Conservation (phyloP, 2,888 invertebrate genomes). For the Sisyra nigra region DNA sequence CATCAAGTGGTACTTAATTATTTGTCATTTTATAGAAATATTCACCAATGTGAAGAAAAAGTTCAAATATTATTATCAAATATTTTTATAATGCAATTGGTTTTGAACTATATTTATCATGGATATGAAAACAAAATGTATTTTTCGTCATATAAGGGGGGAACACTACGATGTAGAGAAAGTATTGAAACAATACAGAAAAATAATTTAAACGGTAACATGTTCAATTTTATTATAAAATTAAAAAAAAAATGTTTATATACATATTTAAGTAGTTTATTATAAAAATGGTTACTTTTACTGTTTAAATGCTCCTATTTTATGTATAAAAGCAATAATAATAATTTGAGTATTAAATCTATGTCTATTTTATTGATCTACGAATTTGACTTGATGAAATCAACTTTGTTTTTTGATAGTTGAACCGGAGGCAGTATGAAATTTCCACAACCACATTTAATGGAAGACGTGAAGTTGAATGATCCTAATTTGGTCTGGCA, state of each 20-base stretch:
- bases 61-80: background rate
- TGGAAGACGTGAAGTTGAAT: constrained; percentile 47
- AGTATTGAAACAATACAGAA: no score
- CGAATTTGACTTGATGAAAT: constrained; percentile 22
- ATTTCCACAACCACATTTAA: constrained; percentile 41
- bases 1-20: background rate
- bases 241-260: background rate
- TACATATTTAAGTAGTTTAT: constrained; percentile 1
- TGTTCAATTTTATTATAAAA: no score
- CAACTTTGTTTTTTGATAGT: constrained; percentile 46
- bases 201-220: no score
- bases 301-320: background rate
- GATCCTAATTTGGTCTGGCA: constrained; percentile 45
- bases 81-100: background rate
- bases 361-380: background rate
- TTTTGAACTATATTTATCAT: no score
- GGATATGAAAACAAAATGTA: no score
- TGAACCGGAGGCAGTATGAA: constrained; percentile 40
- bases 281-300: background rate
- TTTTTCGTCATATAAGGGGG: no score
- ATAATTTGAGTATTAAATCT: background rate
- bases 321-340: background rate
- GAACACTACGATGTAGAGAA: no score
- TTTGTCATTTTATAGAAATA: background rate
- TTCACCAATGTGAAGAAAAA: background rate